Evolutionary conservation across 2,113 vertebrate genomes (phyloP).

Genomic region (Ophthalmolycus amberensis): DNA sequence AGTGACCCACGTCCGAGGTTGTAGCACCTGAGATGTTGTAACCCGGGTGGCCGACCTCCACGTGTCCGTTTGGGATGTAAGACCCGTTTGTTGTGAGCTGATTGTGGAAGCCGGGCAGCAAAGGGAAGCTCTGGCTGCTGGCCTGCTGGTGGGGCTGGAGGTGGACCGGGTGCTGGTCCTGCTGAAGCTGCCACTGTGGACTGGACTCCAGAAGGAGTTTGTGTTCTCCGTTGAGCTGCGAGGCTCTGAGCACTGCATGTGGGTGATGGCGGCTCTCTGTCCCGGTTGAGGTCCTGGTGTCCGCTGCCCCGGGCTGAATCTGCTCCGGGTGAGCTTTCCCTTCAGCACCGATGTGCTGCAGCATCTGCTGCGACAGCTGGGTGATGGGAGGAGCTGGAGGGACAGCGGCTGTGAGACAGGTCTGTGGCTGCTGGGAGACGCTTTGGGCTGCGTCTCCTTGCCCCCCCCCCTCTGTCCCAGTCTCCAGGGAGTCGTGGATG

Average conservation of each 20-base stretch:
- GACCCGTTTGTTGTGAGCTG: conserved; percentile 12
- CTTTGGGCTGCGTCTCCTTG: neutral
- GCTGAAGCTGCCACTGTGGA: conserved; percentile 46
- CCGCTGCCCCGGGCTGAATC: neutral
- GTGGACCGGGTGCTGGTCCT: conserved; percentile 16
- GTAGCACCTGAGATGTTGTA: conserved; percentile 31
- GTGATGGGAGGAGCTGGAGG: conserved; percentile 16
- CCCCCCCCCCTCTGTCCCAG: neutral
- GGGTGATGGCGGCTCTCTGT: conserved; percentile 20
- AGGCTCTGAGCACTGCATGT: conserved; percentile 8
- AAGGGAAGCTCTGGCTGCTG: neutral
- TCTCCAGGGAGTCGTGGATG: conserved; percentile 70
- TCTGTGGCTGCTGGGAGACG: neutral
- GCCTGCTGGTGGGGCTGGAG: neutral
- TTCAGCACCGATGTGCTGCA: conserved; percentile 54
- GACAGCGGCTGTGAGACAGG: neutral
- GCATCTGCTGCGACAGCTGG: conserved; percentile 74
- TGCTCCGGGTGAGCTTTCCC: conserved; percentile 17
- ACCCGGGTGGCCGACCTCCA: conserved; percentile 7
- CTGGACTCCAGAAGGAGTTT: conserved; percentile 18
- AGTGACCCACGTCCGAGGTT: conserved; percentile 20
- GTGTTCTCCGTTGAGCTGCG: conserved; percentile 10
- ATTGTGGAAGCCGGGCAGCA: conserved; percentile 36
- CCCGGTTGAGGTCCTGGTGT: neutral
- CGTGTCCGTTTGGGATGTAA: conserved; percentile 43